Conservation (phyloP, 2,888 invertebrate species). For the Gnatocerus cornutus region DNA sequence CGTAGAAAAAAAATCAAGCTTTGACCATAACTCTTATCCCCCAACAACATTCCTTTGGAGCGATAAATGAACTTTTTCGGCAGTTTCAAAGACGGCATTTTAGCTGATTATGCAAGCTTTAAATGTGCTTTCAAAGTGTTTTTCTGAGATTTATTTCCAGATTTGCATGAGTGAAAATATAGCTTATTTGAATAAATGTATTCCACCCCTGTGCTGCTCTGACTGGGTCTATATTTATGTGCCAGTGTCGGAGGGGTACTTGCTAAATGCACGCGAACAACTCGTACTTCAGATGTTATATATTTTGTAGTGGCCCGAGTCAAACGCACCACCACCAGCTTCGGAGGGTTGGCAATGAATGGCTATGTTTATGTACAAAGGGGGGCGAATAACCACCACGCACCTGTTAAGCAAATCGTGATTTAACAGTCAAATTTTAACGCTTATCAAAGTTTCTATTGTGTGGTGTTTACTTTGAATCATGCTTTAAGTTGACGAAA, state of each 20-base stretch:
- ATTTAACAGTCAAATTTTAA: conserved; percentile 66
- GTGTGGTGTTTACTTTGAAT: conserved; percentile 56
- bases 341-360: conserved; percentile 58
- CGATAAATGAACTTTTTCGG: no score
- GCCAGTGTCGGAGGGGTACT: conserved; percentile 55
- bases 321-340: conserved; percentile 61
- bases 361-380: conserved; percentile 62
- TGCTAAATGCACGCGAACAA: conserved; percentile 61
- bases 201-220: conserved; percentile 38
- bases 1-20: no score
- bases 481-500: not conserved
- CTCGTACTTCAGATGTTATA: conserved; percentile 66
- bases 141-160: no score
- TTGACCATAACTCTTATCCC: no score
- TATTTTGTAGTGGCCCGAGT: conserved; percentile 66
- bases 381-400: conserved; percentile 62
- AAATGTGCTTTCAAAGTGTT: no score
- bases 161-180: no score
- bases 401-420: conserved; percentile 66
- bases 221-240: conserved; percentile 58
- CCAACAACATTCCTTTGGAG: no score
- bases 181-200: not conserved
- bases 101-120: no score
- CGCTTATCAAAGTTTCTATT: conserved; percentile 62
- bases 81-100: no score